phyloP scores from a whole-genome alignment of 1,140 invertebrate species.

The Pogonognathellus flavescens region DNA sequence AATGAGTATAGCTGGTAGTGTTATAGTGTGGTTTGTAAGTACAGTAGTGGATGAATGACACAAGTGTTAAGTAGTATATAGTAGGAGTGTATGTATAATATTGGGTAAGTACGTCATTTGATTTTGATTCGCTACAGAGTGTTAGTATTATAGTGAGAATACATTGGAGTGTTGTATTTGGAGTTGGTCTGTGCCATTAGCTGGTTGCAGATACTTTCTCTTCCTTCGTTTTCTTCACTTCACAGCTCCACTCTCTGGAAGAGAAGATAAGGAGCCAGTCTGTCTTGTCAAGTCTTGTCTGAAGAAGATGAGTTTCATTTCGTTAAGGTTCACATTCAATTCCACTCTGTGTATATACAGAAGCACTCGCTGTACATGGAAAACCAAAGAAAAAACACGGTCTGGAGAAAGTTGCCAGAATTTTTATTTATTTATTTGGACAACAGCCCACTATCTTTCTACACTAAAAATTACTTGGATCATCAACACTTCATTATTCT shows the following conservation, averaged over 20 bases:
- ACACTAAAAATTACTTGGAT: not conserved
- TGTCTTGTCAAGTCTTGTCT: constrained; percentile 41
- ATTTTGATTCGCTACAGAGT: constrained; percentile 30
- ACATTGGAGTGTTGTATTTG: no score
- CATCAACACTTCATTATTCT: no score
- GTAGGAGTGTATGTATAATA: constrained; percentile 3
- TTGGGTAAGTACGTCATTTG: constrained; percentile 22
- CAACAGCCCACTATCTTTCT: not conserved
- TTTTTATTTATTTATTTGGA: constrained; percentile 32
- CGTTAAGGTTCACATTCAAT: not conserved
- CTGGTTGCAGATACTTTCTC: constrained; percentile 39
- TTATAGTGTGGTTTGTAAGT: no score
- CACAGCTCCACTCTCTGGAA: constrained; percentile 45
- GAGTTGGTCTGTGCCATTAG: constrained; percentile 7
- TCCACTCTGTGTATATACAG: not conserved
- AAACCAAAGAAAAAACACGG: not conserved
- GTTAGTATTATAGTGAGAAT: no score
- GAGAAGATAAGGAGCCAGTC: constrained; percentile 36
- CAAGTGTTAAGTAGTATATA: not conserved
- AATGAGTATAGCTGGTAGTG: no score
- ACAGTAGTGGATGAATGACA: no score
- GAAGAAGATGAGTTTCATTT: constrained; percentile 36
- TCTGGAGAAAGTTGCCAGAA: constrained; percentile 35
- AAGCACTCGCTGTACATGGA: not conserved
- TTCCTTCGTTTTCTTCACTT: constrained; percentile 39